These are phyloP conservation scores for Fregetta grallaria DNA, from an alignment of 2,113 vertebrate species.

Conservation along the genomic window DNA sequence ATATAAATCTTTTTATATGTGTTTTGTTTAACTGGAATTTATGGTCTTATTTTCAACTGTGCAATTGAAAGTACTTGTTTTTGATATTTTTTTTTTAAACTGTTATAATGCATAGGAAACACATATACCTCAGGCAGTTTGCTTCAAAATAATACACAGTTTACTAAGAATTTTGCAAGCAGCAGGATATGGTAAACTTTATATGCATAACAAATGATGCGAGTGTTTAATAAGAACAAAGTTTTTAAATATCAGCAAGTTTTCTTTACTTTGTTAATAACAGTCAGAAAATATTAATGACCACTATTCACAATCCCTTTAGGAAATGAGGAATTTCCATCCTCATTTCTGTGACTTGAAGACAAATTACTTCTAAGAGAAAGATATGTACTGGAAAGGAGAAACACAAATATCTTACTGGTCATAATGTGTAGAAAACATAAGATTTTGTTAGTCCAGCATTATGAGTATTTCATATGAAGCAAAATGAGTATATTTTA, in stretches of 20 bases:
- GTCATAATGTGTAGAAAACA: background rate
- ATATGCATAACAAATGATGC: background rate
- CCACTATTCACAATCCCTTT: background rate
- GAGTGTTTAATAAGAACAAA: background rate
- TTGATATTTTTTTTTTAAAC: fast-evolving
- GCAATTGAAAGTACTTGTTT: background rate
- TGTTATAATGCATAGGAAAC: background rate
- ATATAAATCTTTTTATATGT: background rate
- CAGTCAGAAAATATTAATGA: background rate
- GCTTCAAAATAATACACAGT: background rate
- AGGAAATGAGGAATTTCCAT: background rate
- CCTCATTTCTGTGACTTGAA: background rate
- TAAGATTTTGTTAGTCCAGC: background rate
- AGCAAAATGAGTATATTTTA: too few relatives aligned
- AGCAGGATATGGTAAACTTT: background rate
- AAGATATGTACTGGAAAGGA: background rate
- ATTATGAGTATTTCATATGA: too few relatives aligned
- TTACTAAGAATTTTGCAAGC: background rate
- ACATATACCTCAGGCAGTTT: background rate
- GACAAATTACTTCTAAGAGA: background rate
- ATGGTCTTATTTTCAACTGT: background rate
- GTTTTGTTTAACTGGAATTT: background rate
- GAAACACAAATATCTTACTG: background rate
- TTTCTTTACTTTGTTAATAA: background rate
- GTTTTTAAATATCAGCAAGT: background rate